Conservation (phyloP, 2,113 vertebrate genomes). For the Erpornis zantholeuca region DNA sequence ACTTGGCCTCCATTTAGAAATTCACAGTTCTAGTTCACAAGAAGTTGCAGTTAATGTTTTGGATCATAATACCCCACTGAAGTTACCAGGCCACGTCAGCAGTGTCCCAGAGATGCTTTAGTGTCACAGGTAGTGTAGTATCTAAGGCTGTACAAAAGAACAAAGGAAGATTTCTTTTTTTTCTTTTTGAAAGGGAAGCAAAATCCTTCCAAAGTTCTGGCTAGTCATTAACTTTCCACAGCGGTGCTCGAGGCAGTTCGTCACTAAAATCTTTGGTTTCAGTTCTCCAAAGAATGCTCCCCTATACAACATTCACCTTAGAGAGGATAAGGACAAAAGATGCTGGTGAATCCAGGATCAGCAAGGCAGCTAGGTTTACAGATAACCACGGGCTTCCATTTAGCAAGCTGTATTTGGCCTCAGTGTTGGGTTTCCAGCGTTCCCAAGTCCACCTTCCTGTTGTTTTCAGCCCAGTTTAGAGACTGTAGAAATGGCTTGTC, state of each 20-base stretch:
- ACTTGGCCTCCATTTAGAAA: not conserved
- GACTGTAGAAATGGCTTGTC: not conserved
- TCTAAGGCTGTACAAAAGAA: not conserved
- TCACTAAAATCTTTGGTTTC: not conserved
- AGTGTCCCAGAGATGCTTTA: not conserved
- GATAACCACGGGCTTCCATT: not conserved
- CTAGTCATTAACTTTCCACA: not conserved
- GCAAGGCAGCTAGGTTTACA: not conserved
- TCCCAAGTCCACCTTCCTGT: constrained; percentile 2
- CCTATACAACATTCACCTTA: not conserved
- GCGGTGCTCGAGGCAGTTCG: not conserved
- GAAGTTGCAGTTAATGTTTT: not conserved
- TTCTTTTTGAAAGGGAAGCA: not conserved
- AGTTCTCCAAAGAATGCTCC: not conserved
- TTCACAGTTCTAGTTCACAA: not conserved
- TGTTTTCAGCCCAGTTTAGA: not conserved
- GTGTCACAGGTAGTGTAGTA: not conserved
- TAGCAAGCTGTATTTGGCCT: not conserved
- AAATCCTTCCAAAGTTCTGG: not conserved
- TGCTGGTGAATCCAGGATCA: not conserved
- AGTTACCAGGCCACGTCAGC: not conserved
- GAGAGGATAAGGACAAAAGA: not conserved
- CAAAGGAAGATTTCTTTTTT: not conserved
- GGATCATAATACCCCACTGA: not conserved
- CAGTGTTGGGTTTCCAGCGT: not conserved